Evolutionary conservation across 2,113 vertebrate species (phyloP).

Genomic region (Oncorhynchus nerka): DNA sequence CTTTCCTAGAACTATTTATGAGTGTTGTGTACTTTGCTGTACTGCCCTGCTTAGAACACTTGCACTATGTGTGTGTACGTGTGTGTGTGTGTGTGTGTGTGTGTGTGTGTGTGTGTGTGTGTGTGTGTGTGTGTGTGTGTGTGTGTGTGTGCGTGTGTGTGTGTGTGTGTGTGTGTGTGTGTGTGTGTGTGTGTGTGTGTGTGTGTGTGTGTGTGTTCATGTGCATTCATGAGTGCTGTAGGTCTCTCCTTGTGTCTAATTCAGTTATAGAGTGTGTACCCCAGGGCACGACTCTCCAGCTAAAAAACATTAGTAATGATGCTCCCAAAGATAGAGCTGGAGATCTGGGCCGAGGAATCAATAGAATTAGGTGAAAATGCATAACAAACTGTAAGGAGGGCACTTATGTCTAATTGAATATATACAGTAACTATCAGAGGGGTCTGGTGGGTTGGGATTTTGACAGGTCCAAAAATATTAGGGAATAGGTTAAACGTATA

Average conservation of each 20-base stretch:
- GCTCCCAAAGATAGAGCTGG: background rate
- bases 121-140: no score
- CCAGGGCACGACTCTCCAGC: background rate
- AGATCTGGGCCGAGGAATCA: conserved; percentile 6
- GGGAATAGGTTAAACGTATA: background rate
- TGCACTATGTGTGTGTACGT: background rate
- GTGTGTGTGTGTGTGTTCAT: background rate
- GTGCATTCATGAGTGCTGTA: conserved; percentile 1
- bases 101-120: no score
- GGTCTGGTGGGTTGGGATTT: background rate
- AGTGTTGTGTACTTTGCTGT: background rate
- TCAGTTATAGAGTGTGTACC: conserved; percentile 1
- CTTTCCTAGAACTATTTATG: conserved; percentile 16
- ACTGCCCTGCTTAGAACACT: background rate
- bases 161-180: background rate
- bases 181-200: background rate
- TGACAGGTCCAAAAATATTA: background rate
- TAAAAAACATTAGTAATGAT: conserved; percentile 14
- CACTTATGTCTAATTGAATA: background rate
- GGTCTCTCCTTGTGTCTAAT: conserved; percentile 11
- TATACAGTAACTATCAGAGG: background rate
- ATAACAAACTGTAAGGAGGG: conserved; percentile 6
- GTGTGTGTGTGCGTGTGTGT: no score
- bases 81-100: no score
- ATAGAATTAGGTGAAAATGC: conserved; percentile 9